Evolutionary conservation across 2,888 invertebrate genomes (phyloP), one percentile per base, ranked within the genome.

Genomic region (Leptinotarsa haldemani): DNA sequence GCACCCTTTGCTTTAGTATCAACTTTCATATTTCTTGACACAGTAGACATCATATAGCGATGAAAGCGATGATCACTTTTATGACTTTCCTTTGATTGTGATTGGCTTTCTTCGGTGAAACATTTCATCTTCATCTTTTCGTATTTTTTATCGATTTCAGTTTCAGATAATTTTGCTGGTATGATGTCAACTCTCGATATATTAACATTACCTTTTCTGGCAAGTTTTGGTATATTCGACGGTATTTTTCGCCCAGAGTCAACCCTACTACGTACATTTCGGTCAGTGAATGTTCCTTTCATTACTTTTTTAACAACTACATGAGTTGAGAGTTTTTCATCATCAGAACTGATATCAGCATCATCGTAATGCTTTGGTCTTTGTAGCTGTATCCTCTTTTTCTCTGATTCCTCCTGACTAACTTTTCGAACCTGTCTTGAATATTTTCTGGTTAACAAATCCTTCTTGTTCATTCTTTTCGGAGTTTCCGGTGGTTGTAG

Each of bases 31-130:
- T 89, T 89, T 77, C 90, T 86, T 1, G 91, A 90, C 58, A 91
- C 82, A 30, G 91, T 91, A 1, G 91, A 90, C 77, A 89, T 90
- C 91, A 91, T 91, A 78, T 91, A 91, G 61, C 90, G 89, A 81
- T 88, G 88, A 25, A 85, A 80, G 69, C 84, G 78, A 40, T 70
- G 81, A 63, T 85, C 85, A 71, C 82, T 81, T 80, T 85, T 86
- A 64, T 78, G 82, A 4, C 77, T 68, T 58, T 76, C 76, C 16
- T 78, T 79, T 25, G 73, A 63, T 15, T 80, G 79, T 65, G 71
- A 72, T 61, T 9, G 65, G 47, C 22, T 70, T 63, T 69, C 72
- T 65, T 74, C 18, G 3, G 25, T 4, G 22, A 56, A 18, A 3
- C 70, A 53, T 66, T 77, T 80, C 50, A 58, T 79, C 58, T 76